Percentiles rank a stretch among this genome's conserved stretches.
phyloP scores from a whole-genome alignment of 2,888 invertebrate genomes.

The Cerceris rybyensis region DNA sequence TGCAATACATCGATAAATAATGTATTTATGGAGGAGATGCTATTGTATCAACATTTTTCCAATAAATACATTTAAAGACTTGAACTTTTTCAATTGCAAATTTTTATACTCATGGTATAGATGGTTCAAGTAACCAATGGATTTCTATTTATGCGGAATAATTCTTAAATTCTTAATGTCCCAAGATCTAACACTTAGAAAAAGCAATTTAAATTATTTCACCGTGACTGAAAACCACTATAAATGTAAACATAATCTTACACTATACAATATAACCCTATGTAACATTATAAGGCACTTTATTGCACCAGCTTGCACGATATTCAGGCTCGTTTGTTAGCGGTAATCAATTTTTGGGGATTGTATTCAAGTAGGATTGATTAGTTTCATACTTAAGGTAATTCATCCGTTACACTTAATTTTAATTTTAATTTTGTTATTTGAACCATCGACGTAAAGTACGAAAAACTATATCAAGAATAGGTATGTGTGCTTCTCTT shows the following conservation, averaged over 20 bases:
- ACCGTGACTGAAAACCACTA: slow-evolving; percentile 77
- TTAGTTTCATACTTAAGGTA: slow-evolving; percentile 18
- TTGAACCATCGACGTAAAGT: slow-evolving; percentile 60
- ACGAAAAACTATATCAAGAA: slow-evolving; percentile 38
- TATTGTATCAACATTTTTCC: neutral
- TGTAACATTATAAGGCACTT: slow-evolving; percentile 31
- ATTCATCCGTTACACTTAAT: slow-evolving; percentile 1
- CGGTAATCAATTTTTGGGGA: slow-evolving; percentile 21
- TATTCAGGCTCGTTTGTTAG: slow-evolving; percentile 42
- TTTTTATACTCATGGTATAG: slow-evolving; percentile 49
- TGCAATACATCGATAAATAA: slow-evolving; percentile 12
- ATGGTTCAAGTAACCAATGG: slow-evolving; percentile 70
- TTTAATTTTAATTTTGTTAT: slow-evolving; percentile 47
- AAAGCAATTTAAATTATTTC: slow-evolving; percentile 60
- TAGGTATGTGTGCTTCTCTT: slow-evolving; percentile 22
- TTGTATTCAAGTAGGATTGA: slow-evolving; percentile 33
- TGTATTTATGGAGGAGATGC: slow-evolving; percentile 12
- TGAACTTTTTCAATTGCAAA: slow-evolving; percentile 11
- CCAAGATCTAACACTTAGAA: slow-evolving; percentile 7
- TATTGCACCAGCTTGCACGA: slow-evolving; percentile 47
- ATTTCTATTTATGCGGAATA: slow-evolving; percentile 40
- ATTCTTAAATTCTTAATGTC: slow-evolving; percentile 40
- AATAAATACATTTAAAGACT: slow-evolving; percentile 18
- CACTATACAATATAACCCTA: slow-evolving; percentile 44
- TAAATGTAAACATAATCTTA: slow-evolving; percentile 52